Base-by-base conservation (phyloP, 1,140 invertebrate species). In the Spodoptera litura region DNA sequence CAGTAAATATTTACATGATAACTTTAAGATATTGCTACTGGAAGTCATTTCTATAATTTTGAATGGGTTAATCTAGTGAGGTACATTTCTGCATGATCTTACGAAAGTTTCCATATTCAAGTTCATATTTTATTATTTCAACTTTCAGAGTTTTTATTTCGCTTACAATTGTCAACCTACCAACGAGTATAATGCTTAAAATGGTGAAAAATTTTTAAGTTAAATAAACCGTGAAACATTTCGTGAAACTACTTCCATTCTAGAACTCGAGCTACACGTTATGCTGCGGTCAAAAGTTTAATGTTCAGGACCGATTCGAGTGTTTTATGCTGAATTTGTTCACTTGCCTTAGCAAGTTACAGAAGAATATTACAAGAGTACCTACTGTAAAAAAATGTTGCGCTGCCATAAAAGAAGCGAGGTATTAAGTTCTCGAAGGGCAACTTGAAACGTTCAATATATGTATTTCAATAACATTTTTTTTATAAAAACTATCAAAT, bases 1-100 rank as follows among this genome's bases (percentile, higher is more conserved):
- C 55, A 59, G 56, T 73, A 61, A 73, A 73, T 73, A 73, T 73
- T 73, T 73, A 73, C 56, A 61, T 59, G 38, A 61, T 73, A 73
- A 59, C 71, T 59, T 73, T 51, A 73, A 73, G 71, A 59, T 44
- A 73, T 59, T 59, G 53, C 8, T 59, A 25, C 27, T 58, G n/a
- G 53, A 72, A 72, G 52, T 55, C 53, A 72, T 56, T n/a, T 8
- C 25, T 25, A 25, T n/a, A 25, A 38, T 56, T 10, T 31, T 8
- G 27, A 55, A 73, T 25, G 55, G 6, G 5, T 51, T 59, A 20
- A 56, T 44, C 25, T 12, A 3, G 9, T 13, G n/a, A n/a, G n/a
- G n/a, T 27, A 9, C 6, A 3, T 11, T 44, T 10, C 58, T 49
- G 4, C 5, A 31, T 13, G 2, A 9, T 5, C 11, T 0, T 1